Percentiles rank a stretch among this genome's conserved stretches.
Conservation (phyloP, 2,113 vertebrate genomes). For the Amblyornis subalaris region DNA sequence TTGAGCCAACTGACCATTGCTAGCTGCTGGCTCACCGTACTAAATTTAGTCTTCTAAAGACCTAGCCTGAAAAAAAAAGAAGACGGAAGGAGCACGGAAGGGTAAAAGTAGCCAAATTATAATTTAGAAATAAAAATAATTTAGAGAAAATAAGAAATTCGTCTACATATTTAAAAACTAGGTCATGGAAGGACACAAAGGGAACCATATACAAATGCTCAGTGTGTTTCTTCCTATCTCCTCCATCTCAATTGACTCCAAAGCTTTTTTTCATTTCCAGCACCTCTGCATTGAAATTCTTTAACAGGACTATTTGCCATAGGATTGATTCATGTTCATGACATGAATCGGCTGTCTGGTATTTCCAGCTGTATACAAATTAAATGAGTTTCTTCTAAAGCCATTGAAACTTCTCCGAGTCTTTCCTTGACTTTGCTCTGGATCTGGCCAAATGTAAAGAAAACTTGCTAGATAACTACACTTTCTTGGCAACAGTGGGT, state of each 20-base stretch:
- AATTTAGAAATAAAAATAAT: neutral
- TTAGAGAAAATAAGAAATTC: neutral
- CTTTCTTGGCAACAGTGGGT: neutral
- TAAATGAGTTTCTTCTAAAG: neutral
- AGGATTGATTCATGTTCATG: neutral
- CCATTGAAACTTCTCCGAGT: neutral
- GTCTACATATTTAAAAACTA: neutral
- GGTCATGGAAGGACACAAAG: neutral
- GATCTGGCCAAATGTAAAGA: neutral
- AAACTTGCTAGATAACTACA: neutral
- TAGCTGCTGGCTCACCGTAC: neutral
- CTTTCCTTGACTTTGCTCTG: neutral
- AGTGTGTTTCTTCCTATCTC: neutral
- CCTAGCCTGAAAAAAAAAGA: neutral
- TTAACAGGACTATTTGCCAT: neutral
- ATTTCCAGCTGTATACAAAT: neutral
- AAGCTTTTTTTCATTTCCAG: neutral
- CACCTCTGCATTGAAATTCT: neutral
- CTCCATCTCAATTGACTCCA: neutral
- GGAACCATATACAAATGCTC: accelerated
- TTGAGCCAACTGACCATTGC: neutral
- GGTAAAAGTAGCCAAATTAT: neutral
- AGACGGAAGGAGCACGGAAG: accelerated
- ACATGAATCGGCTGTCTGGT: neutral
- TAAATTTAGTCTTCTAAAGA: neutral